Evolutionary conservation across 1,140 invertebrate genomes (phyloP).

Genomic region (Adoxophyes honmai): DNA sequence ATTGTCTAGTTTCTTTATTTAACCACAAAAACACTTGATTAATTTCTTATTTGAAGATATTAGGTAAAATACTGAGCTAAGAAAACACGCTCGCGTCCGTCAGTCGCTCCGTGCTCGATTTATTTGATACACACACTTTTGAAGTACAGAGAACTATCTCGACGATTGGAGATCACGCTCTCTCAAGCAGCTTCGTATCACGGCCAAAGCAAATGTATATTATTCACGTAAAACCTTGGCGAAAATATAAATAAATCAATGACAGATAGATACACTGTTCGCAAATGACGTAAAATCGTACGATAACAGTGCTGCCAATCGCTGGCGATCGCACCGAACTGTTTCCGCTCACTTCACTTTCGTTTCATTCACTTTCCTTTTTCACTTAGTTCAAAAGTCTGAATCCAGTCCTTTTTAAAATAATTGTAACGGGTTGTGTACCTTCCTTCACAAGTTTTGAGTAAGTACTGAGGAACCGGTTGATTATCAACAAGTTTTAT

Average conservation of each 20-base stretch:
- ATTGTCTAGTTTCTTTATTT: not conserved
- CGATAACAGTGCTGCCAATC: slow-evolving; percentile 56
- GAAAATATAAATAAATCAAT: slow-evolving; percentile 55
- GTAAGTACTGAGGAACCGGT: slow-evolving; percentile 3
- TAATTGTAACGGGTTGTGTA: not conserved
- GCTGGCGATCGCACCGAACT: slow-evolving; percentile 35
- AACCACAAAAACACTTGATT: not conserved
- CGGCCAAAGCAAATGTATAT: slow-evolving; percentile 1
- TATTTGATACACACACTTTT: not conserved
- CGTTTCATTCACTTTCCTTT: slow-evolving; percentile 2
- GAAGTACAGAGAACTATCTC: not conserved
- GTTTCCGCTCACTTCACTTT: slow-evolving; percentile 3
- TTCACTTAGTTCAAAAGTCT: not conserved
- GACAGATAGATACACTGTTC: slow-evolving; percentile 40
- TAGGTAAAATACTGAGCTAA: not conserved
- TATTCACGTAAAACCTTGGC: slow-evolving; percentile 31
- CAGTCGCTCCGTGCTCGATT: not conserved
- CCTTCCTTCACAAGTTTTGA: not conserved
- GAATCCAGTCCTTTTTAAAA: not conserved
- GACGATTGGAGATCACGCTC: slow-evolving; percentile 2
- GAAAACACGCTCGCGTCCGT: not conserved
- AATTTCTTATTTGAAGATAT: not conserved
- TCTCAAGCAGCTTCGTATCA: not conserved
- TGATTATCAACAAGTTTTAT: slow-evolving; percentile 39
- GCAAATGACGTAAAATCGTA: slow-evolving; percentile 54